phyloP scores from a whole-genome alignment of 2,113 vertebrate species.

The Prunella himalayana region DNA sequence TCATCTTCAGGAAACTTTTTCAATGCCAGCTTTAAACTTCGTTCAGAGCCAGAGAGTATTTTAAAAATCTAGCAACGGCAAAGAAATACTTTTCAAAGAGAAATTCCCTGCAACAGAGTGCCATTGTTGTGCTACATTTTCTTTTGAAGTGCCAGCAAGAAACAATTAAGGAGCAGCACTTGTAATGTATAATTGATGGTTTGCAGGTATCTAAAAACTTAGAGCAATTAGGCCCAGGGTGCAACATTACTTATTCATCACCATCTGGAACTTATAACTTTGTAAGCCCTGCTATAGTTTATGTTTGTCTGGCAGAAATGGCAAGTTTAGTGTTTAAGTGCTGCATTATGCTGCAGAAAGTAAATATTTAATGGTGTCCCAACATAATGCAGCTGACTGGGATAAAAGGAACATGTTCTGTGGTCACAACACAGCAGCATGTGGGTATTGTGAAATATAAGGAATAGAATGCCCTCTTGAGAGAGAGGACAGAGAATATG shows the following conservation, averaged over 20 bases:
- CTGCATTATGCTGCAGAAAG: slow-evolving; percentile 54
- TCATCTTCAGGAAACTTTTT: background rate
- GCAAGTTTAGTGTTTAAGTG: slow-evolving; percentile 23
- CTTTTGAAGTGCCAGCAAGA: slow-evolving; percentile 51
- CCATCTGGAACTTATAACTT: slow-evolving; percentile 60
- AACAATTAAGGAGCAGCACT: slow-evolving; percentile 57
- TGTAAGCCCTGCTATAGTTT: slow-evolving; percentile 24
- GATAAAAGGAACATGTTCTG: background rate
- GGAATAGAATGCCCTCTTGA: background rate
- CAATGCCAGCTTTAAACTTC: background rate
- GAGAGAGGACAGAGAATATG: background rate
- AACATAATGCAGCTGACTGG: background rate
- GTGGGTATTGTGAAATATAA: background rate
- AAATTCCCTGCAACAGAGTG: background rate
- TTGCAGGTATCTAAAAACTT: slow-evolving; percentile 60
- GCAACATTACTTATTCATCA: slow-evolving; percentile 60
- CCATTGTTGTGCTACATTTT: slow-evolving; percentile 42
- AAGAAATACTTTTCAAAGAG: slow-evolving; percentile 18
- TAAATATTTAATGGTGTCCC: slow-evolving; percentile 66
- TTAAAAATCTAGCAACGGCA: background rate
- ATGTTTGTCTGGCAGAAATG: slow-evolving; percentile 57
- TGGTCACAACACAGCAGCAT: background rate
- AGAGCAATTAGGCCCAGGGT: slow-evolving; percentile 52
- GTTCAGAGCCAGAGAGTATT: background rate
- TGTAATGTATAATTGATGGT: slow-evolving; percentile 64